phyloP scores from a whole-genome alignment of 2,113 vertebrate species.

The Mystacornis crossleyi region DNA sequence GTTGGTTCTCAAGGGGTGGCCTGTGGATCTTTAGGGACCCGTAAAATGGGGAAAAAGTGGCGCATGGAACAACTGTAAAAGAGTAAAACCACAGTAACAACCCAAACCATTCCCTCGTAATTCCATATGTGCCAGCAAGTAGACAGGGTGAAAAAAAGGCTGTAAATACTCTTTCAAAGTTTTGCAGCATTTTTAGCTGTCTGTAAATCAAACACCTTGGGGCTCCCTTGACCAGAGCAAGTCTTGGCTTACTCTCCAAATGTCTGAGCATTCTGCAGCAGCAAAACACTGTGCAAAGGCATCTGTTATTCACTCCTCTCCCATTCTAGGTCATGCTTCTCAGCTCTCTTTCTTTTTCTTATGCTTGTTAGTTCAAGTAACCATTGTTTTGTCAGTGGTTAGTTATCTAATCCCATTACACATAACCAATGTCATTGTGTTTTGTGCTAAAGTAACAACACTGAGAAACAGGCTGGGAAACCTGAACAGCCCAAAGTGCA shows the following conservation, averaged over 20 bases:
- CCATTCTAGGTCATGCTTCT: fast-evolving
- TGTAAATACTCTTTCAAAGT: slow-evolving; percentile 8
- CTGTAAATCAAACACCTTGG: slow-evolving; percentile 32
- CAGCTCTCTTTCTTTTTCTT: neutral
- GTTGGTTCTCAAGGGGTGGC: neutral
- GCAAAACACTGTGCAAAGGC: neutral
- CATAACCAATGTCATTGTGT: fast-evolving
- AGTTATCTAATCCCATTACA: neutral
- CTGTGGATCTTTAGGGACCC: neutral
- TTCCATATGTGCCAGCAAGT: neutral
- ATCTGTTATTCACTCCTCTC: neutral
- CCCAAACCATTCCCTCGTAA: neutral
- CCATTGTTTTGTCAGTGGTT: neutral
- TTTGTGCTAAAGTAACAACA: neutral
- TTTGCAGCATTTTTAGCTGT: neutral
- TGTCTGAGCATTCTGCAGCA: neutral
- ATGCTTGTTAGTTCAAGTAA: neutral
- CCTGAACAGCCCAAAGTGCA: neutral
- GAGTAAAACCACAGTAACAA: slow-evolving; percentile 10
- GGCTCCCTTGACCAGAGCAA: neutral
- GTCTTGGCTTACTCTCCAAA: neutral
- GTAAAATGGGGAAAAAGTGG: neutral
- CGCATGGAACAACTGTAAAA: neutral
- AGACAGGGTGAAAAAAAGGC: neutral
- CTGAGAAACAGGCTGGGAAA: neutral